Evolutionary conservation across 1,140 invertebrate genomes (phyloP).

Genomic region (Drosophila busckii): DNA sequence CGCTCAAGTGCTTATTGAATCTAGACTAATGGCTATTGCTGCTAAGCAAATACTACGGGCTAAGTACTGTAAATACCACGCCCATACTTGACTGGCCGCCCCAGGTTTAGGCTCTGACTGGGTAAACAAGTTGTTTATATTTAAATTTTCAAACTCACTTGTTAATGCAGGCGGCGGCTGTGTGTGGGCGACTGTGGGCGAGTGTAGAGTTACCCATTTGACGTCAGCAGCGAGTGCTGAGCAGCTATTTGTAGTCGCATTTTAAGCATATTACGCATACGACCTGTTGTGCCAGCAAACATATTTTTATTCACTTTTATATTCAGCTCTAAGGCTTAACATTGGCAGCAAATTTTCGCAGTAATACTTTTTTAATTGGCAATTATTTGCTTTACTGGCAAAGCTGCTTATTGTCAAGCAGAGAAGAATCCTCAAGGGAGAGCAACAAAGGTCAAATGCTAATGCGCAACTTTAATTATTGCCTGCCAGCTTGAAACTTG

Average conservation of each 20-base stretch:
- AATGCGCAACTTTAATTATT: constrained; percentile 11
- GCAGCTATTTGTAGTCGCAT: constrained; percentile 43
- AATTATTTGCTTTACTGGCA: constrained; percentile 6
- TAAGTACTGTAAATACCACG: constrained; percentile 8
- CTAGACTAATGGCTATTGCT: no score
- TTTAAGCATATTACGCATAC: constrained; percentile 46
- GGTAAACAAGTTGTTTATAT: constrained; percentile 30
- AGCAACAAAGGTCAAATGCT: constrained; percentile 37
- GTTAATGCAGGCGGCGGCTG: constrained; percentile 1
- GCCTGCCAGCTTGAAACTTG: constrained; percentile 3
- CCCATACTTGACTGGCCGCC: constrained; percentile 5
- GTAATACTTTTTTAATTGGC: constrained; percentile 18
- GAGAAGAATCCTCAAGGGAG: constrained; percentile 24
- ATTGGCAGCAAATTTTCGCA: background rate
- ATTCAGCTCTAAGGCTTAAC: no score
- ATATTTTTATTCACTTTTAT: no score
- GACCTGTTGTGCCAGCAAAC: constrained; percentile 18
- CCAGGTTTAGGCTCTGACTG: background rate
- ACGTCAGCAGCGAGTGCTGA: constrained; percentile 39
- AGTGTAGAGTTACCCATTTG: constrained; percentile 34
- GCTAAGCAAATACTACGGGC: constrained; percentile 12
- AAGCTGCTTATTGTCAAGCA: constrained; percentile 41
- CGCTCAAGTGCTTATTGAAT: no score
- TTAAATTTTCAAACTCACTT: constrained; percentile 21
- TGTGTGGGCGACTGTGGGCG: constrained; percentile 2